phyloP scores from a whole-genome alignment of 1,140 invertebrate species.

The Mya arenaria region DNA sequence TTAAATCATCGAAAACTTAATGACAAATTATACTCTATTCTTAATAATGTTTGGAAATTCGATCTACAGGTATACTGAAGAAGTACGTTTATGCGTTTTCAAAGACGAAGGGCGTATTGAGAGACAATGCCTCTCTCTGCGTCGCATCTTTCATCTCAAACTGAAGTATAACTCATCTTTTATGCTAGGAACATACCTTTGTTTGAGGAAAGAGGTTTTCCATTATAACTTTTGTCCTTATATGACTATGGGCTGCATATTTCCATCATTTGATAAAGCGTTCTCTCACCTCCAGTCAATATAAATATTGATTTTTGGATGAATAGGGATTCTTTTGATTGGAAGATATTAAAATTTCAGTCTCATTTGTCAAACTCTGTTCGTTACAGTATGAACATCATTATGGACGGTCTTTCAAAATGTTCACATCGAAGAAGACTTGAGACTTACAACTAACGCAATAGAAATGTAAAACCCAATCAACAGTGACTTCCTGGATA shows the following conservation, averaged over 20 bases:
- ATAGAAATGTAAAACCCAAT: too few species aligned
- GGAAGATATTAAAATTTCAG: too few species aligned
- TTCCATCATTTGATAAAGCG: conserved; percentile 44
- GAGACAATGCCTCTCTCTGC: conserved; percentile 22
- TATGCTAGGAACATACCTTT: conserved; percentile 36
- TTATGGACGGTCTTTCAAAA: too few species aligned
- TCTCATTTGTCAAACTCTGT: conserved; percentile 1
- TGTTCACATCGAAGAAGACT: too few species aligned
- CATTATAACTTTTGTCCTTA: conserved; percentile 44
- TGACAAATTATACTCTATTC: conserved; percentile 35
- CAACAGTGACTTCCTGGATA: too few species aligned
- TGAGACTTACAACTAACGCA: too few species aligned
- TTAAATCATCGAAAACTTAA: too few species aligned
- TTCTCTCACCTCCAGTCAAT: conserved; percentile 40
- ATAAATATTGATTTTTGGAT: conserved; percentile 25
- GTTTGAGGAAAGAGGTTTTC: conserved; percentile 6
- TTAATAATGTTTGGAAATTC: conserved; percentile 34
- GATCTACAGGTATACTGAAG: conserved; percentile 35
- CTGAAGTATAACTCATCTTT: conserved; percentile 46
- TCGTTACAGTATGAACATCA: too few species aligned
- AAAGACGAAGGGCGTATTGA: conserved; percentile 44
- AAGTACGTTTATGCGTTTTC: conserved; percentile 3
- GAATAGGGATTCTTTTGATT: too few species aligned
- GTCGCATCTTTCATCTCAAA: conserved; percentile 32
- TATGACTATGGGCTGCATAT: not conserved